phyloP scores from a whole-genome alignment of 2,888 invertebrate species.

The Mythimna pallens region DNA sequence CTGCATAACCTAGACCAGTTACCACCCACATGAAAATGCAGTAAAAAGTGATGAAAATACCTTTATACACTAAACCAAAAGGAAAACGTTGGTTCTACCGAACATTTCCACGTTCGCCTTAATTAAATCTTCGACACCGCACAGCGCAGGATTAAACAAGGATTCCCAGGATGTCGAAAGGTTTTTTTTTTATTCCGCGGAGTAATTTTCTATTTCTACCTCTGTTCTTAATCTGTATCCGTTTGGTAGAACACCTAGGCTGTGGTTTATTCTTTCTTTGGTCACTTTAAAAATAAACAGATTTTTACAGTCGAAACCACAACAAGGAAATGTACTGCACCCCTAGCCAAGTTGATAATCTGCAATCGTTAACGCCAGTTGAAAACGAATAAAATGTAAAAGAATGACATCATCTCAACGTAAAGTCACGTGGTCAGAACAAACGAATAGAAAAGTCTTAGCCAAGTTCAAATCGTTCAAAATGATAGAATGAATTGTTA shows the following conservation, averaged over 20 bases:
- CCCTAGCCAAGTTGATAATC: no score
- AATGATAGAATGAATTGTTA: no score
- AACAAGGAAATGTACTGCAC: not conserved
- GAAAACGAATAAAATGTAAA: no score
- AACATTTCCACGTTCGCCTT: slow-evolving; percentile 38
- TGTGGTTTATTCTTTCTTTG: no score
- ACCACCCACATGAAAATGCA: not conserved
- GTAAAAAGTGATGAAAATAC: slow-evolving; percentile 12
- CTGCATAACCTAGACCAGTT: not conserved
- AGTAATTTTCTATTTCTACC: slow-evolving; percentile 15
- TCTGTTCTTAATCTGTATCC: slow-evolving; percentile 3
- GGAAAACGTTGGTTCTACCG: slow-evolving; percentile 9
- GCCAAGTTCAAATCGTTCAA: no score
- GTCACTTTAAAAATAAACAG: no score
- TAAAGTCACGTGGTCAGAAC: no score
- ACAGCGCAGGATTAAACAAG: slow-evolving; percentile 39
- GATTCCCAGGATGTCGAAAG: slow-evolving; percentile 19
- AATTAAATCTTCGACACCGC: slow-evolving; percentile 45
- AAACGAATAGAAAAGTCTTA: no score
- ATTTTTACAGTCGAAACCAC: no score
- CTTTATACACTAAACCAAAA: slow-evolving; percentile 29
- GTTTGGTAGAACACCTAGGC: not conserved
- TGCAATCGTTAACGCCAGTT: no score
- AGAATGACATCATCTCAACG: no score
- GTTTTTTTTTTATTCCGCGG: slow-evolving; percentile 9